These are phyloP conservation scores for Leuciscus waleckii DNA, from an alignment of 2,797 vertebrate species.

Conservation along the genomic window DNA sequence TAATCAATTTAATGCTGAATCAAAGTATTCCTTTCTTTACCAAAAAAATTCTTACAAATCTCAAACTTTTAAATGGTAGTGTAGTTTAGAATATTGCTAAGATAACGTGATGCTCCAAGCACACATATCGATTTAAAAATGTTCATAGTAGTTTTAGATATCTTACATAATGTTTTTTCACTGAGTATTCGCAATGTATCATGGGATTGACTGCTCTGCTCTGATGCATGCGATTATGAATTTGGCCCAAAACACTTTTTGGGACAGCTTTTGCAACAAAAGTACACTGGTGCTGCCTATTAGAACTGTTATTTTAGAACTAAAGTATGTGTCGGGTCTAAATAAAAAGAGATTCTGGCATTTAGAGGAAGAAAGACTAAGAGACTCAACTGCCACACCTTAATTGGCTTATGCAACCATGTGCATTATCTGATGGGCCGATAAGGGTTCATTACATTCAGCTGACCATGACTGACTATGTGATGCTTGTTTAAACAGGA, in stretches of 20 bases:
- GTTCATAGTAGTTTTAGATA: neutral
- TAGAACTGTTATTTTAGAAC: neutral
- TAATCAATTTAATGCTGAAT: neutral
- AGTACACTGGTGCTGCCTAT: neutral
- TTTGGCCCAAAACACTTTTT: neutral
- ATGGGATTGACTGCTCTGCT: too few species aligned
- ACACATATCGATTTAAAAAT: neutral
- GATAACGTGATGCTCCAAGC: neutral
- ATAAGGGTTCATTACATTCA: constrained; percentile 34
- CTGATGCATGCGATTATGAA: neutral
- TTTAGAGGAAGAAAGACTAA: constrained; percentile 72
- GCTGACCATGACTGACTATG: constrained; percentile 13
- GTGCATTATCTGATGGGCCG: neutral
- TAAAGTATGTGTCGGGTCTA: neutral
- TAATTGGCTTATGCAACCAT: constrained; percentile 46
- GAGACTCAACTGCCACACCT: constrained; percentile 65
- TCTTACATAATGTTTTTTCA: neutral
- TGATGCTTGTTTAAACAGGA: constrained; percentile 33
- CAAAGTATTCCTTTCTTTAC: neutral
- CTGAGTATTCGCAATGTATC: neutral
- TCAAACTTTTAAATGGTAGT: neutral
- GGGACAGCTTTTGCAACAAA: neutral
- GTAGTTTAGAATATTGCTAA: neutral
- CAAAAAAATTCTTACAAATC: neutral
- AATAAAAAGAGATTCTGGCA: constrained; percentile 53